Evolutionary conservation across 2,888 invertebrate genomes (phyloP).

Genomic region (Mimas tiliae): DNA sequence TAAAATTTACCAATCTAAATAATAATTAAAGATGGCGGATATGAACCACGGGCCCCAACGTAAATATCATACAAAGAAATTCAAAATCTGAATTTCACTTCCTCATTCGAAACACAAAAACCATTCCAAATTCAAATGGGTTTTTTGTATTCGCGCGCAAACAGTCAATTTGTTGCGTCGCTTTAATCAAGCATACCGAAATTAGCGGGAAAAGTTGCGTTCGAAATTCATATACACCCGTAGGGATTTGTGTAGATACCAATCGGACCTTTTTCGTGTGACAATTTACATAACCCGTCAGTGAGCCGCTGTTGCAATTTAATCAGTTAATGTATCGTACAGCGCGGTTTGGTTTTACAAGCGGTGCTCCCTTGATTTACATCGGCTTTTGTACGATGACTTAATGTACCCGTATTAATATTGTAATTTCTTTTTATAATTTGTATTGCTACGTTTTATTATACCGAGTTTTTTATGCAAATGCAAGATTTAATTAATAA

Average conservation of each 20-base stretch:
- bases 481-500: too few species aligned
- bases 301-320: conserved; percentile 62
- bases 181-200: conserved; percentile 42
- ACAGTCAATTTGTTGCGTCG: conserved; percentile 42
- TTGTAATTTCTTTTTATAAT: not conserved
- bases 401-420: conserved; percentile 17
- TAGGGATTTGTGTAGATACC: conserved; percentile 30
- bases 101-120: not conserved
- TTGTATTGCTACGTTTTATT: too few species aligned
- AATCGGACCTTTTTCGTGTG: conserved; percentile 39
- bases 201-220: conserved; percentile 46
- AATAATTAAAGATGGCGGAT: not conserved
- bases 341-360: conserved; percentile 64
- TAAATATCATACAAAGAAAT: not conserved
- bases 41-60: not conserved
- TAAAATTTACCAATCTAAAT: too few species aligned
- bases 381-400: conserved; percentile 28
- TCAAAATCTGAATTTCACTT: not conserved
- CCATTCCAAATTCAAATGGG: conserved; percentile 20
- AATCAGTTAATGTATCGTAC: conserved; percentile 77
- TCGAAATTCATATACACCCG: conserved; percentile 30
- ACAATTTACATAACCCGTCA: conserved; percentile 52
- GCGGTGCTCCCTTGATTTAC: conserved; percentile 19
- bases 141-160: conserved; percentile 17
- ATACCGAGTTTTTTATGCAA: too few species aligned